Evolutionary conservation across 2,888 invertebrate genomes (phyloP).

Genomic region (Eutolmus rufibarbis): DNA sequence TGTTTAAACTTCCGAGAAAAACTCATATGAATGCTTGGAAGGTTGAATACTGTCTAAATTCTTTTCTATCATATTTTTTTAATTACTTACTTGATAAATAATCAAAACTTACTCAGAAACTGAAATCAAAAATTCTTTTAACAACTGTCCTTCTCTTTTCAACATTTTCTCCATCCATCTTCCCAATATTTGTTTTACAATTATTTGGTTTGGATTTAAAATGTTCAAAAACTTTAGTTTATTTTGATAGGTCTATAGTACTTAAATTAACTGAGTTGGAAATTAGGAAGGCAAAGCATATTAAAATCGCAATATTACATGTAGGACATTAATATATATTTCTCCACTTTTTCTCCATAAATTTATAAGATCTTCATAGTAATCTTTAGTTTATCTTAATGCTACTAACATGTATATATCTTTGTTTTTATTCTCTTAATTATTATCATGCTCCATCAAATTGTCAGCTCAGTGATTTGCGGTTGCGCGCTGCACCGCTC

Average conservation of each 20-base stretch:
- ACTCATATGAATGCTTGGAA: too few relatives aligned
- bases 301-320: conserved; percentile 4
- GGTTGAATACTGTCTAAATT: too few relatives aligned
- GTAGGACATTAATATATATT: conserved; percentile 40
- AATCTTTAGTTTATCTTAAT: conserved; percentile 23
- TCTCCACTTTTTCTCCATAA: conserved; percentile 18
- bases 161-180: too few relatives aligned
- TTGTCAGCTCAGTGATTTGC: conserved; percentile 8
- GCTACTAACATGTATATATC: conserved; percentile 40
- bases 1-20: too few relatives aligned
- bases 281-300: not conserved
- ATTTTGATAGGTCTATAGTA: not conserved
- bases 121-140: too few relatives aligned
- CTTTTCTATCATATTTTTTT: too few relatives aligned
- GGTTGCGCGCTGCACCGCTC: not conserved
- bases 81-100: too few relatives aligned
- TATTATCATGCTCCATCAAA: conserved; percentile 35
- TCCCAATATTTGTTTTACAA: too few relatives aligned
- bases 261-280: not conserved
- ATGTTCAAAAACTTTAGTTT: not conserved
- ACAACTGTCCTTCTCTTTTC: too few relatives aligned
- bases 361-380: conserved; percentile 22
- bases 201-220: too few relatives aligned
- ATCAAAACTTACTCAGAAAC: too few relatives aligned
- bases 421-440: conserved; percentile 21